Base-by-base conservation (phyloP, 2,113 vertebrate genomes). In the Burhinus bistriatus region DNA sequence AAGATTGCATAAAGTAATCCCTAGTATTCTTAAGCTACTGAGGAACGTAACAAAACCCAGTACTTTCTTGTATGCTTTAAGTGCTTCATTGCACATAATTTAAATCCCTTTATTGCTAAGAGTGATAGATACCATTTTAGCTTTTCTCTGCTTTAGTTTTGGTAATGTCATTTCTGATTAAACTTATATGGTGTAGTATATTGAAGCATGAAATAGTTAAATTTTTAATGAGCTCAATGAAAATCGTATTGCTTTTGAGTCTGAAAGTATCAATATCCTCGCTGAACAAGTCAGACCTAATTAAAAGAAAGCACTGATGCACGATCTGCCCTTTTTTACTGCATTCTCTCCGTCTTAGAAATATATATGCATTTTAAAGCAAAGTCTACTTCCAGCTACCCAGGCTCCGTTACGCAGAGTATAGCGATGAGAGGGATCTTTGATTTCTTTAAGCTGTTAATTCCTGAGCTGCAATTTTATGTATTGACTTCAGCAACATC, bases 161-260 rank as follows among this genome's bases (percentile, higher is more conserved):
- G 69, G 29, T 91, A 87, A 91, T 84, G 70, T 57, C 71, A 42
- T 49, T 96, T 51, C 77, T 95, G 89, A 87, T 86, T 96, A 87
- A 96, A 93, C 64, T 87, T 91, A 2, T 9, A 62, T 32, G 47
- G 52, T 82, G 5, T 65, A 72, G 14, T 42, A 71, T 83, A 93
- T 58, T 69, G 79, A 95, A 52, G 52, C 72, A 83, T 34, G 73
- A 95, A 95, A 94, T 13, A 92, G 93, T 96, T 96, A 96, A 95
- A 52, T 91, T 87, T 94, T 96, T 95, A 66, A 95, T 96, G 57
- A 83, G 55, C 69, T 88, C n/a, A 23, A 40, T 93, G 85, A 96
- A 96, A 96, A 94, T 55, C 62, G 80, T 92, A 3, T 80, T 84
- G 89, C 92, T 96, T 94, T 95, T 92, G 87, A 89, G 66, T 93